Base-by-base conservation (phyloP, 2,113 vertebrate species). In the Platichthys flesus region DNA sequence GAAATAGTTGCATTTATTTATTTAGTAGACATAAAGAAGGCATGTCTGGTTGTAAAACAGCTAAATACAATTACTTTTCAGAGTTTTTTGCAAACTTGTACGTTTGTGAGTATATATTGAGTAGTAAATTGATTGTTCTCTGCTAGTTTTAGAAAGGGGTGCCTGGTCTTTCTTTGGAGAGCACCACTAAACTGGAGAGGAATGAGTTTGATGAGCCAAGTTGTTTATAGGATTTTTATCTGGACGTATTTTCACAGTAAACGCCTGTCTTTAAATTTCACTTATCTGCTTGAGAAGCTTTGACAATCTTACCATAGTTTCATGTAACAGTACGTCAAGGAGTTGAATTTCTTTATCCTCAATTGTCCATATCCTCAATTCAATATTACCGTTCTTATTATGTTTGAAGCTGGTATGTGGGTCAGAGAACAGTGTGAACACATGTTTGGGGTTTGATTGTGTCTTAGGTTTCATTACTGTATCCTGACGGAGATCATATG, bases 321-420 rank as follows among this genome's bases (percentile, higher is more conserved):
- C 20, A 62, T 9, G 8, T 31, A 26, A 5, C 9, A 8, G 31
- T 21, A 40, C 13, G 13, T 55, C 14, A 9, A 47, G 5, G 15
- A n/a, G 15, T 5, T 24, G 5, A 24, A 0, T n/a, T 24, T 24
- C 4, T 12, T 58, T 24, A 20, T 24, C 9, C 8, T 75, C 12
- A n/a, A 59, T 71, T 71, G 40, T 13, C 26, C 9, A 6, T 9
- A 47, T 45, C 26, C 21, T 15, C 54, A 54, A 71, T 70, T 71
- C 26, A 59, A 3, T 76, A 54, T 49, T n/a, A 13, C n/a, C 18
- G 6, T 23, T 5, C 65, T 74, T 70, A 58, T 20, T 71, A 2
- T 78, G 57, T 67, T 24, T 67, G 40, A 65, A n/a, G 16, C 64
- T 35, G n/a, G 23, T 72, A 75, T 83, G 51, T 72, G 58, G 77